Evolutionary conservation across 2,888 invertebrate species (phyloP).

Genomic region (Thecophora atra): DNA sequence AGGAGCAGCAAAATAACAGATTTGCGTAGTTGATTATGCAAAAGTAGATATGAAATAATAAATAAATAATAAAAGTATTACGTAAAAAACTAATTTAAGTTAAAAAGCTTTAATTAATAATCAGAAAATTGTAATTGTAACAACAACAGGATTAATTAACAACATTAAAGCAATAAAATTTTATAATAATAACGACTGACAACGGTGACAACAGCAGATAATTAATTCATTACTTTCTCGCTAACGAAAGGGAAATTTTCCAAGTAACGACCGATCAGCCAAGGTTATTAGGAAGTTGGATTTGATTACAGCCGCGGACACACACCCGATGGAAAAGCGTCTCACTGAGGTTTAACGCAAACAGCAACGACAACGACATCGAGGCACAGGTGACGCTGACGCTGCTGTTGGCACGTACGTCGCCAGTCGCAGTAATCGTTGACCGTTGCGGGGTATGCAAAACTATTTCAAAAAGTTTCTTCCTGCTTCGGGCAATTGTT

Average conservation of each 20-base stretch:
- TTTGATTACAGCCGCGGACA: slow-evolving; percentile 5
- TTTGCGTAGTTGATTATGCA: background rate
- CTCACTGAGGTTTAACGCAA: too few species aligned
- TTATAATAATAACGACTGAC: slow-evolving; percentile 2
- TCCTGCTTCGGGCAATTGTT: slow-evolving; percentile 28
- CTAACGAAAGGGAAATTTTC: slow-evolving; percentile 34
- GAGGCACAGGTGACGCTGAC: background rate
- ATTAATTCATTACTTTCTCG: slow-evolving; percentile 28
- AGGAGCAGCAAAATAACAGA: too few species aligned
- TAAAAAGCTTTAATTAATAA: background rate
- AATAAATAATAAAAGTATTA: background rate
- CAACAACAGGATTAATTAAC: background rate
- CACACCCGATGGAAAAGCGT: too few species aligned
- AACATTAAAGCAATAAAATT: background rate
- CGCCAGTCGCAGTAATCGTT: background rate
- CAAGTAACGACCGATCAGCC: background rate
- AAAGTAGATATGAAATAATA: background rate
- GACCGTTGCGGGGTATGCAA: slow-evolving; percentile 18
- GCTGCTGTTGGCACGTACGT: background rate
- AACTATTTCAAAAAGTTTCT: slow-evolving; percentile 29
- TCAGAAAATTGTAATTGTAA: background rate
- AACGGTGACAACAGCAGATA: slow-evolving; percentile 1
- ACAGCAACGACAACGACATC: background rate
- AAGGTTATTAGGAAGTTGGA: slow-evolving; percentile 33
- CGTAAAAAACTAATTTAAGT: background rate